Evolutionary conservation across 2,888 invertebrate species (phyloP), one percentile per base, ranked within the genome.

Genomic region (Taphrorychus bicolor): DNA sequence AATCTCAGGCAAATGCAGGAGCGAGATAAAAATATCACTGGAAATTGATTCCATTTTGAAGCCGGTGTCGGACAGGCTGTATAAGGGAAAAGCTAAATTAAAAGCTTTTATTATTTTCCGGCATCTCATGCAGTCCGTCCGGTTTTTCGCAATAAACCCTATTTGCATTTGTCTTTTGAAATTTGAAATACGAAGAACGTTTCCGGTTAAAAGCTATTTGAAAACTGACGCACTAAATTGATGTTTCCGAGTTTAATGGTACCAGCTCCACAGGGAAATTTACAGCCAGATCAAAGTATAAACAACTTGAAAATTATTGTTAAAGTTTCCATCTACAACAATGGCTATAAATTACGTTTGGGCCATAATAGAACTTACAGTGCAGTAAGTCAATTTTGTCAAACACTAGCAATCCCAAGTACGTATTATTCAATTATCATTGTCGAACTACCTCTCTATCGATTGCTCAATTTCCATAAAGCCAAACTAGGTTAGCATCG

Each of bases 341-440:
- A 61, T 21, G 53, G 23, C 53, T 32, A 16, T 53, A 42, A 54
- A 61, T 61, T 61, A 54, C 41, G 9, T 24, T 18, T 14, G n/a
- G 19, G 18, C 40, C 21, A 42, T 41, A 54, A 54, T 32, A 21
- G 61, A 56, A 56, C 54, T 45, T 17, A 21, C 18, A 56, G 42
- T 48, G 48, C 62, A 56, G 14, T 62, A 56, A 56, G 62, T 56
- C 56, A 62, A 62, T 56, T 62, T 62, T 61, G 61, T 53, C 54
- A 61, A 61, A 54, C 62, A 53, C 22, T 61, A 32, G 45, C 53
- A 56, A 62, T 56, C 56, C 42, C 62, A 62, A 62, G 61, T 61
- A 24, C 52, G 42, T 61, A 62, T 49, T 61, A 62, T 62, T 62
- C 62, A 62, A 62, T 62, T 62, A 62, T 56, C 48, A 62, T 56